These are phyloP conservation scores for Seira musarum DNA, from an alignment of 2,888 invertebrate genomes.

Conservation along the genomic window DNA sequence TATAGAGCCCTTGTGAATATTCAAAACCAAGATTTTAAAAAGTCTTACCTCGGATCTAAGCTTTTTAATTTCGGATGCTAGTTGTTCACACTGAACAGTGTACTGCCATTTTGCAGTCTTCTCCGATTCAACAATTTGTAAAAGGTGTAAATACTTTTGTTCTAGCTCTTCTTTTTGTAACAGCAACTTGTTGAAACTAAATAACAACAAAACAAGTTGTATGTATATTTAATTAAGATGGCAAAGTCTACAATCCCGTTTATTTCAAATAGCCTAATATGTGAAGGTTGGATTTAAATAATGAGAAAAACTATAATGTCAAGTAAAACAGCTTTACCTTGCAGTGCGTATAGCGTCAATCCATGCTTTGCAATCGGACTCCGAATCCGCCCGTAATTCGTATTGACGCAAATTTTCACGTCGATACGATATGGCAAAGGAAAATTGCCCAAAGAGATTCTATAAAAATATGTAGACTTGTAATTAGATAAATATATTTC, in stretches of 20 bases:
- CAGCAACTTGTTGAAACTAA: constrained; percentile 89
- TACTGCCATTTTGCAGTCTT: constrained; percentile 95
- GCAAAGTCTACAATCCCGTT: no score
- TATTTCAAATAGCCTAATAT: neutral
- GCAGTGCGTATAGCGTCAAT: constrained; percentile 90
- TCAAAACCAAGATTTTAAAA: no score
- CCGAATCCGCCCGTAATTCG: constrained; percentile 87
- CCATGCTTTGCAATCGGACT: constrained; percentile 91
- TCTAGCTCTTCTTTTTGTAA: constrained; percentile 93
- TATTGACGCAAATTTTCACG: constrained; percentile 90
- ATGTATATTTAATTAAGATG: no score
- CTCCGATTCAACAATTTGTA: constrained; percentile 91
- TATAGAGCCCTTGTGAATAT: no score
- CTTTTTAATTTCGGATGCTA: constrained; percentile 90
- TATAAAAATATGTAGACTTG: constrained; percentile 70
- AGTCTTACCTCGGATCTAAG: constrained; percentile 85
- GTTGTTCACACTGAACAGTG: constrained; percentile 92
- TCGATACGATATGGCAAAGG: constrained; percentile 90
- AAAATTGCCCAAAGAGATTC: constrained; percentile 77
- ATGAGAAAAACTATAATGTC: neutral
- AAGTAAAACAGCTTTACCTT: constrained; percentile 77
- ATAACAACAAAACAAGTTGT: constrained; percentile 53
- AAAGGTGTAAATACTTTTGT: constrained; percentile 90
- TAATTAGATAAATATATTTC: neutral
- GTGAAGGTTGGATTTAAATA: neutral